These are phyloP conservation scores for Lingula anatina DNA, from an alignment of 2,888 invertebrate genomes.

Conservation along the genomic window DNA sequence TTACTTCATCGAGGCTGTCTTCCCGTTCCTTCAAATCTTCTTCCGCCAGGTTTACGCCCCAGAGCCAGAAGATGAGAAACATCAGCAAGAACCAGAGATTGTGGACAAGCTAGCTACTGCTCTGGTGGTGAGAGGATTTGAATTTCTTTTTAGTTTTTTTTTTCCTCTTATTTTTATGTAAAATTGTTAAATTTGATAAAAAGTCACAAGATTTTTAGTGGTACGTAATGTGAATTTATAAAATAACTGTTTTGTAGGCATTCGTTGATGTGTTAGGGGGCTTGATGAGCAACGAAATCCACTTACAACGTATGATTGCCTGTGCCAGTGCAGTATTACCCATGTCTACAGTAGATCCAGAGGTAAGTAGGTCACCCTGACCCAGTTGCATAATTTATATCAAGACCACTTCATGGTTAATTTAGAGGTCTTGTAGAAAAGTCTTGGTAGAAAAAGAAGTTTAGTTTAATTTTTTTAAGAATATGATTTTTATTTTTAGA, in stretches of 20 bases:
- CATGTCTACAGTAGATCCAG: slow-evolving; percentile 23
- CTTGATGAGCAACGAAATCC: slow-evolving; percentile 25
- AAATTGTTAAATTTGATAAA: not conserved
- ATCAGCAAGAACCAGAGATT: slow-evolving; percentile 31
- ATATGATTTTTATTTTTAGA: too few species aligned
- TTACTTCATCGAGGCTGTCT: slow-evolving; percentile 43
- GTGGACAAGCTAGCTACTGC: slow-evolving; percentile 31
- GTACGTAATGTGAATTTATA: not conserved
- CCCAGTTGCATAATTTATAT: too few species aligned
- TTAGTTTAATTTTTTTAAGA: too few species aligned
- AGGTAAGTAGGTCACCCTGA: too few species aligned
- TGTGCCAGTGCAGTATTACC: slow-evolving; percentile 31
- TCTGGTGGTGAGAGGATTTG: slow-evolving; percentile 30
- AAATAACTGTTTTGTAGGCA: slow-evolving; percentile 19
- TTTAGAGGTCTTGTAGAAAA: too few species aligned
- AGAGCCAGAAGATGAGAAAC: slow-evolving; percentile 25
- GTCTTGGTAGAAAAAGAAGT: too few species aligned
- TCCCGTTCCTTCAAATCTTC: slow-evolving; percentile 47
- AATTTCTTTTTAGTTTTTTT: not conserved
- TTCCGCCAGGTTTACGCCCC: slow-evolving; percentile 36
- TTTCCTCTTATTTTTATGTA: not conserved
- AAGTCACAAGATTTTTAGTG: not conserved
- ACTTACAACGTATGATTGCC: slow-evolving; percentile 33
- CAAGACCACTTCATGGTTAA: too few species aligned
- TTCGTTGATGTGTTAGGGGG: slow-evolving; percentile 30